phyloP scores from a whole-genome alignment of 2,113 vertebrate species.

The Euleptes europaea region DNA sequence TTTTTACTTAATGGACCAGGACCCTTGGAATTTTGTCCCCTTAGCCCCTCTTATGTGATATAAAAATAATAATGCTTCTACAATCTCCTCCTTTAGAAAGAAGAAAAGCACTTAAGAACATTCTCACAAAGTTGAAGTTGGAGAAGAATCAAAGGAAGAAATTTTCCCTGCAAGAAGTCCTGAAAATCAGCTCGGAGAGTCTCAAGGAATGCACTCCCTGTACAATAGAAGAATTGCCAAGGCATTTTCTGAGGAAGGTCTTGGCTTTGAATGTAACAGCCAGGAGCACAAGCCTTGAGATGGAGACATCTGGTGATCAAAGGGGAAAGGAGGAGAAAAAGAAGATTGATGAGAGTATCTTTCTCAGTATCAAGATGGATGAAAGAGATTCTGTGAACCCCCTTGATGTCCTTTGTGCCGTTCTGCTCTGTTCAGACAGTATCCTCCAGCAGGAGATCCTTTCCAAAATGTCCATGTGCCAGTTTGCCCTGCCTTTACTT shows the following conservation, averaged over 20 bases:
- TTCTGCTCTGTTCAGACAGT: constrained; percentile 74
- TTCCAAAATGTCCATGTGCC: constrained; percentile 75
- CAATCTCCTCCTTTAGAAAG: not conserved
- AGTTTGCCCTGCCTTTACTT: constrained; percentile 82
- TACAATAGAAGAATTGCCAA: not conserved
- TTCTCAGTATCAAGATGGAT: not conserved
- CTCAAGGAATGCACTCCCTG: not conserved
- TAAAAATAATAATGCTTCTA: not conserved
- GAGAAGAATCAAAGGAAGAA: not conserved
- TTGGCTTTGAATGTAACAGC: constrained; percentile 38
- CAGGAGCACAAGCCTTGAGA: constrained; percentile 34
- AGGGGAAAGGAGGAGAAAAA: constrained; percentile 1
- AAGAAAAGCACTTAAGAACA: not conserved
- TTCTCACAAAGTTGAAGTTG: not conserved
- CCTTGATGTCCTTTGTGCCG: constrained; percentile 76
- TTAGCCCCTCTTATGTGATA: no score
- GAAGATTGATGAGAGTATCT: not conserved
- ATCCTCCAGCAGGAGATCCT: constrained; percentile 76
- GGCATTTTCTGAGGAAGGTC: constrained; percentile 16
- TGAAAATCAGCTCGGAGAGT: not conserved
- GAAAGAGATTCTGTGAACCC: constrained; percentile 60
- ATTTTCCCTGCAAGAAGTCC: not conserved
- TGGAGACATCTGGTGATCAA: not conserved
- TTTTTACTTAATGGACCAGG: no score
- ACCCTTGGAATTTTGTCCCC: no score